Base-by-base conservation (phyloP, 2,113 vertebrate species). In the Mesitornis unicolor region DNA sequence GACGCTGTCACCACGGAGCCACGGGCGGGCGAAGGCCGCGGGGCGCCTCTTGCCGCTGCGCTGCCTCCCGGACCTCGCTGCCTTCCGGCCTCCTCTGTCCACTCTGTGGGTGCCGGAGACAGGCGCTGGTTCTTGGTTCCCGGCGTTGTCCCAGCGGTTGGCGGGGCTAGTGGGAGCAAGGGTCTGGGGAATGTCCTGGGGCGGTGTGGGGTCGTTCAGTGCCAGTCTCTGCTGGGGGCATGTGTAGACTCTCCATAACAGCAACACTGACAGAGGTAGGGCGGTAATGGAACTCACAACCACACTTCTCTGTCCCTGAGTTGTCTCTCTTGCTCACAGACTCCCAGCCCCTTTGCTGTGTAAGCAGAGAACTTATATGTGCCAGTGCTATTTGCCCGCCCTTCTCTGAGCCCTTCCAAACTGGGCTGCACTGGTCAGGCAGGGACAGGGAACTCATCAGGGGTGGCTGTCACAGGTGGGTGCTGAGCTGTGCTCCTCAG, bases 171-270 rank as follows among this genome's bases (percentile, higher is more conserved):
- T 7, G 60, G 67, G 56, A 51, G 2, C 2, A 6, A 24, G 43
- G 38, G 17, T 9, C 33, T 9, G 29, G 50, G 65, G 26, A 15
- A 3, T 6, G 2, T 5, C 11, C 28, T 1, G 74, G 24, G 35
- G 4, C 28, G 10, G 19, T 1, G 33, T 8, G 16, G 61, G 4
- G 91, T 2, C 29, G 7, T 11, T 20, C 26, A 0, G 36, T 6
- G n/a, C 51, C 31, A 5, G 13, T 0, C 42, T 16, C 13, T 45
- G 14, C 43, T 16, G 53, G 33, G 29, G 28, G 51, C 47, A 16
- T 4, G 42, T 38, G 25, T 2, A 8, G 33, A 3, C 10, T 21
- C 5, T n/a, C 54, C 9, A 0, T 19, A 20, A 4, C 22, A 9
- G 0, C 16, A 2, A 2, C 8, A 3, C 42, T 15, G 33, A 38